phyloP scores from a whole-genome alignment of 2,113 vertebrate genomes.

The Agapornis roseicollis region DNA sequence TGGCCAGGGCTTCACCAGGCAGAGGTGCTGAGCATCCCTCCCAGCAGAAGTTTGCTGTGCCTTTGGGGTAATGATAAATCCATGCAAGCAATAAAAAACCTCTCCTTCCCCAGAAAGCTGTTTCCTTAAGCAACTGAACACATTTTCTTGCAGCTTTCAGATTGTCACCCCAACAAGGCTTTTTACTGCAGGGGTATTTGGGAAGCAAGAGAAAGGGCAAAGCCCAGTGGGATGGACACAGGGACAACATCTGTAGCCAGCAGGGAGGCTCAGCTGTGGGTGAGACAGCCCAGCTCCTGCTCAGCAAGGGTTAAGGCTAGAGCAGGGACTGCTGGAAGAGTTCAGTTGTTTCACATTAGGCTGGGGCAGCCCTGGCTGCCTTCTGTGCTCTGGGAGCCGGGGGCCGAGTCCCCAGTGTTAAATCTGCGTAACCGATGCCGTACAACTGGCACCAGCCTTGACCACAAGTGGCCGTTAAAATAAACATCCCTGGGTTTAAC shows the following conservation, averaged over 20 bases:
- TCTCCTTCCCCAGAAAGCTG: not conserved
- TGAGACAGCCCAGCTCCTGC: not conserved
- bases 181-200: rapidly evolving
- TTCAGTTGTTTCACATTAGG: slow-evolving; percentile 65
- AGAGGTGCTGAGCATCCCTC: rapidly evolving
- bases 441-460: slow-evolving; percentile 70
- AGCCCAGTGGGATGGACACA: rapidly evolving
- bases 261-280: not conserved
- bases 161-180: not conserved
- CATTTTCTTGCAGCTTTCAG: not conserved
- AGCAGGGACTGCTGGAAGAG: slow-evolving; percentile 1
- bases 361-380: slow-evolving; percentile 48
- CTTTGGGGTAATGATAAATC: not conserved
- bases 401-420: slow-evolving; percentile 45
- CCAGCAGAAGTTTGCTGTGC: not conserved
- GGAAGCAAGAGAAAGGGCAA: not conserved
- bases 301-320: slow-evolving; percentile 35
- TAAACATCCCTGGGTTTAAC: slow-evolving; percentile 67
- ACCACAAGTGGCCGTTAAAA: slow-evolving; percentile 74
- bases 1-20: rapidly evolving
- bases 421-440: slow-evolving; percentile 56
- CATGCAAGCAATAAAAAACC: not conserved
- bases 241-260: not conserved
- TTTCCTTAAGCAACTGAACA: not conserved
- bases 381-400: slow-evolving; percentile 29